These are phyloP conservation scores for Philereme transversata DNA, from an alignment of 2,888 invertebrate genomes.

Conservation along the genomic window DNA sequence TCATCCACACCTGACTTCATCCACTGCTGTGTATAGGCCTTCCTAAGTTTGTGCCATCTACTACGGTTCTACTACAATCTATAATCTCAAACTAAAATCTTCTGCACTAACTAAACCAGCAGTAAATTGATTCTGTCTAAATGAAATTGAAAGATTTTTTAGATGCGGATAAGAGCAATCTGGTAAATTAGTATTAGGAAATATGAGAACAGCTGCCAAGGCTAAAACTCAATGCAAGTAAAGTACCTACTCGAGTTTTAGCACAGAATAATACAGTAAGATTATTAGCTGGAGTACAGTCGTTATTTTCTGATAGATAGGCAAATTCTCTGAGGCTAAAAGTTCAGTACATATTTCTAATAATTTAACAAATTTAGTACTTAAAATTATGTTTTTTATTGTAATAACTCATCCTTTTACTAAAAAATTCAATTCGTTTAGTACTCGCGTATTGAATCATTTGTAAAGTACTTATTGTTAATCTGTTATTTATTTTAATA, in stretches of 20 bases:
- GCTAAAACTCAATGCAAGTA: constrained; percentile 15
- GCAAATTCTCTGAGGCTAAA: no score
- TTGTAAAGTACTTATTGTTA: constrained; percentile 35
- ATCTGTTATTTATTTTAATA: constrained; percentile 45
- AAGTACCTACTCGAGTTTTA: background rate
- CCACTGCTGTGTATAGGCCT: no score
- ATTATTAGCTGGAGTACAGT: background rate
- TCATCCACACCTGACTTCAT: no score
- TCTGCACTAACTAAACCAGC: background rate
- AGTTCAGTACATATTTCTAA: no score
- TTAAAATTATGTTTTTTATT: background rate
- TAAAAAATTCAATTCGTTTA: constrained; percentile 32
- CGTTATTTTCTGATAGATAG: constrained; percentile 3
- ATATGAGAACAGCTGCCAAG: constrained; percentile 33
- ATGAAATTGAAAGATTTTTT: constrained; percentile 28
- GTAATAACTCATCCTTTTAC: constrained; percentile 7
- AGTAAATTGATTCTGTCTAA: constrained; percentile 13
- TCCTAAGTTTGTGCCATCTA: background rate
- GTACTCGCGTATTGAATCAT: constrained; percentile 39
- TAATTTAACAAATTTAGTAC: no score
- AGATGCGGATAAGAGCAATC: constrained; percentile 35
- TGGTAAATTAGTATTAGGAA: constrained; percentile 32
- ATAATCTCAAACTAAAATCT: background rate
- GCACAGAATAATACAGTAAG: background rate
- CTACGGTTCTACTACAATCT: background rate